Base-by-base conservation (phyloP, 2,797 vertebrate genomes). In the Spea hammondii region DNA sequence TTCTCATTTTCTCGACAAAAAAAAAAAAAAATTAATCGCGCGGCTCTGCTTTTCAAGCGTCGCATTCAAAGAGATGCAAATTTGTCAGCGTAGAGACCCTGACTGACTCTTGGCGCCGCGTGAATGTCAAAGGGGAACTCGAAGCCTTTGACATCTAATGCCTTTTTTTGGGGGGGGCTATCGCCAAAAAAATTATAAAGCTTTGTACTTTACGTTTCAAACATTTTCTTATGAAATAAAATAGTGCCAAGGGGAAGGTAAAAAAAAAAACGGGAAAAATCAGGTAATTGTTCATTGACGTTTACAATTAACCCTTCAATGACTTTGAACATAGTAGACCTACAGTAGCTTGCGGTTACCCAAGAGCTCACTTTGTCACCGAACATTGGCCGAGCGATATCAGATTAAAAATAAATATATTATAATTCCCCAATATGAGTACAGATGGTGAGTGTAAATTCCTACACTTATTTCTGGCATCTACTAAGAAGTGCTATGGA, bases 1-100 rank as follows among this genome's bases (percentile, higher is more conserved):
- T 97, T 96, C 96, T 97, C 95, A 98, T 97, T 98, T 98, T 97
- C 96, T 97, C 95, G 95, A 96, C 82, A 95, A 94, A 91, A 91
- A 92, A 93, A 97, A 97, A 98, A 96, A 97, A 97, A 98, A 96
- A 97, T 95, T 96, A 97, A 97, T 97, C 96, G 97, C 95, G 93
- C 92, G 91, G 92, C 93, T 91, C 90, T n/a, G 88, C 89, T 91
- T 92, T 93, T 93, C 89, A 93, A 93, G 94, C 94, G 88, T 96
- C 96, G 95, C 93, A 96, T 97, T 97, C 95, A 97, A 96, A 97
- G 95, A 95, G 94, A 96, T 97, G 95, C 93, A 96, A 96, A 97
- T 97, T 93, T 94, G 93, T 93, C 93, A 89, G 94, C 93, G 93
- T 93, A 86, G 88, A 94, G 95, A 95, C 94, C 95, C 90, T 86